Percentiles rank a stretch among this genome's conserved stretches.
Evolutionary conservation across 2,888 invertebrate species (phyloP).

Genomic region (Herminia tarsipennalis): DNA sequence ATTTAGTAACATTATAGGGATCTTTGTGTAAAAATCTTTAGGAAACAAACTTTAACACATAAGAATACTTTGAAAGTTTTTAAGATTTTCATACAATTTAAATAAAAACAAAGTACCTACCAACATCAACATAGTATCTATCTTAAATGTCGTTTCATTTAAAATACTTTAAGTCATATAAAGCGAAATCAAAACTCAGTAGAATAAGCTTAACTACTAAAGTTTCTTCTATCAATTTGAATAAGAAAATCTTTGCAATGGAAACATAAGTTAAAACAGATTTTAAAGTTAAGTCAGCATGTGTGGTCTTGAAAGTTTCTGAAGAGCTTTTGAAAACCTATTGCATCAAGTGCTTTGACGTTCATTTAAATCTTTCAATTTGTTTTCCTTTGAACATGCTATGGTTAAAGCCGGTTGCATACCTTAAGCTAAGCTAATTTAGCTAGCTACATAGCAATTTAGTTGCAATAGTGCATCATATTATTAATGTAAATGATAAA

Average conservation of each 20-base stretch:
- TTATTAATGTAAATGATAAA: too few species aligned
- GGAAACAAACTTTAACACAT: neutral
- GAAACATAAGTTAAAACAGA: constrained; percentile 29
- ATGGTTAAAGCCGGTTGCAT: neutral
- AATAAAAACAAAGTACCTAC: too few species aligned
- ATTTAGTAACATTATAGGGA: too few species aligned
- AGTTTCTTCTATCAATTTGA: constrained; percentile 13
- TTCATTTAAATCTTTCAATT: constrained; percentile 38
- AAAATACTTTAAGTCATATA: neutral
- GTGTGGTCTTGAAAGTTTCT: constrained; percentile 42
- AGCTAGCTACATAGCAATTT: too few species aligned
- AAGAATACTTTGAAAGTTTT: neutral
- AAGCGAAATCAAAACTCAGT: neutral
- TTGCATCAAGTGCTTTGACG: constrained; percentile 32
- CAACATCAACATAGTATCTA: too few species aligned
- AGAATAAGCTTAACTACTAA: constrained; percentile 16
- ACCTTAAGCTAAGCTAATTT: neutral
- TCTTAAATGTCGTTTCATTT: neutral
- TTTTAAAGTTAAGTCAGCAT: constrained; percentile 42
- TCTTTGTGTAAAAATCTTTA: too few species aligned
- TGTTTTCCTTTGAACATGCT: constrained; percentile 21
- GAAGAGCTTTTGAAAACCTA: constrained; percentile 47
- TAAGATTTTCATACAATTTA: too few species aligned
- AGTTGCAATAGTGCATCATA: too few species aligned
- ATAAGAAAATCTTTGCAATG: constrained; percentile 10